These are phyloP conservation scores for Pharmacophagus antenor DNA, from an alignment of 2,888 invertebrate genomes.

Conservation along the genomic window DNA sequence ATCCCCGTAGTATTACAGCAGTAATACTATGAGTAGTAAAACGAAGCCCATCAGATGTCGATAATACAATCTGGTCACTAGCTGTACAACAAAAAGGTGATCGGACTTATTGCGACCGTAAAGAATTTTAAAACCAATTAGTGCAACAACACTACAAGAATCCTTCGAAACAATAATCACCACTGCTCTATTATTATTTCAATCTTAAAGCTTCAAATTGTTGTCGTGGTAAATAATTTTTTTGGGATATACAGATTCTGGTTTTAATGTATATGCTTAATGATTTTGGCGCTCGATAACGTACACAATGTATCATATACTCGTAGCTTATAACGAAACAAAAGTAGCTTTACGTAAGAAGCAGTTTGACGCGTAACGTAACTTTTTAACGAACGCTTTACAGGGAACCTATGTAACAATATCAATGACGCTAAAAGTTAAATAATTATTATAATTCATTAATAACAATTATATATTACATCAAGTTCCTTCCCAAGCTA, in stretches of 20 bases:
- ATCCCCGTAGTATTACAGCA: not conserved
- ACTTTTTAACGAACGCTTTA: not conserved
- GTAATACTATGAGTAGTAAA: conserved; percentile 1
- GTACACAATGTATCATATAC: no score
- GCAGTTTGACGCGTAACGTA: not conserved
- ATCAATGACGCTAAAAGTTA: not conserved
- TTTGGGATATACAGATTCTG: no score
- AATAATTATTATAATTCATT: not conserved
- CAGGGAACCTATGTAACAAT: not conserved
- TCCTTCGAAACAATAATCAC: not conserved
- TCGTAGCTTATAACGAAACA: not conserved
- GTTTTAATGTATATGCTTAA: no score
- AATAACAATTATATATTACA: no score
- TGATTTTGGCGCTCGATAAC: no score
- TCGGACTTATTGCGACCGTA: conserved; percentile 11
- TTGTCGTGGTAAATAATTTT: no score
- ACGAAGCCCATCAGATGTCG: conserved; percentile 24
- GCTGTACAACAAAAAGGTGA: conserved; percentile 15
- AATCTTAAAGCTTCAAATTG: not conserved
- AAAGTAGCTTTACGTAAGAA: not conserved
- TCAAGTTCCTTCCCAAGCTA: not conserved
- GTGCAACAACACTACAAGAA: not conserved
- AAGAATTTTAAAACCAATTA: conserved; percentile 23
- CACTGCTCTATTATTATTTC: no score
- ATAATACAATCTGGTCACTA: conserved; percentile 18